A percentile compares a stretch with the other conserved stretches of the same genome.
phyloP scores from a whole-genome alignment of 2,888 invertebrate species.

The Chloroclysta siterata region DNA sequence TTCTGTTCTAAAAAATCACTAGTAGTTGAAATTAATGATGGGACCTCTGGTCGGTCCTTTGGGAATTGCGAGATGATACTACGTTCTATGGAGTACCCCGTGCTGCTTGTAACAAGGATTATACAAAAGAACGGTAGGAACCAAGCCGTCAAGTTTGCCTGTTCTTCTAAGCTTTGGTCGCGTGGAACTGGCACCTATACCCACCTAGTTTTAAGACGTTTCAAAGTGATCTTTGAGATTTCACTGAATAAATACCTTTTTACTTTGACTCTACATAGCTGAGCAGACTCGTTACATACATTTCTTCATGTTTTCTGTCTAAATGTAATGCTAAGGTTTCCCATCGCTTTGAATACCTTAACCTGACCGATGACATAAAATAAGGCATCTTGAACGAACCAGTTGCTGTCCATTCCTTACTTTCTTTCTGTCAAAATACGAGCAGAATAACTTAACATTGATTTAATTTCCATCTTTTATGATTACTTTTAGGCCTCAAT shows the following conservation, averaged over 20 bases:
- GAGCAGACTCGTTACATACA: background rate
- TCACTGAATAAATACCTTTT: too few species aligned
- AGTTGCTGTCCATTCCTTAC: constrained; percentile 10
- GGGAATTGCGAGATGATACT: background rate
- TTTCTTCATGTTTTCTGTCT: background rate
- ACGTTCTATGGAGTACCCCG: too few species aligned
- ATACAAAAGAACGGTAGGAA: too few species aligned
- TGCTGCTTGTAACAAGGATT: too few species aligned
- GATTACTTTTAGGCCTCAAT: constrained; percentile 1
- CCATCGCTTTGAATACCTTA: background rate
- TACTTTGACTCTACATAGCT: too few species aligned
- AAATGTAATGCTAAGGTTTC: background rate
- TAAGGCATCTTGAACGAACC: background rate
- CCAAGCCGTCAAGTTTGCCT: too few species aligned
- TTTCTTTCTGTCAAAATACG: constrained; percentile 13
- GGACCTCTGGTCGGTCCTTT: background rate
- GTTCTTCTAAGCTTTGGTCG: too few species aligned
- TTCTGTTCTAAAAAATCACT: constrained; percentile 8
- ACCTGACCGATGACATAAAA: background rate
- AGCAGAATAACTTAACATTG: constrained; percentile 4
- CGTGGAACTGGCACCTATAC: too few species aligned
- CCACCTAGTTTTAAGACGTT: too few species aligned
- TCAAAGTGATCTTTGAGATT: too few species aligned
- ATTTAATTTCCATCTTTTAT: constrained; percentile 13
- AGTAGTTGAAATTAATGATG: background rate